These are phyloP conservation scores for Sebastes hubbsi DNA, from an alignment of 2,797 vertebrate species.

Conservation along the genomic window DNA sequence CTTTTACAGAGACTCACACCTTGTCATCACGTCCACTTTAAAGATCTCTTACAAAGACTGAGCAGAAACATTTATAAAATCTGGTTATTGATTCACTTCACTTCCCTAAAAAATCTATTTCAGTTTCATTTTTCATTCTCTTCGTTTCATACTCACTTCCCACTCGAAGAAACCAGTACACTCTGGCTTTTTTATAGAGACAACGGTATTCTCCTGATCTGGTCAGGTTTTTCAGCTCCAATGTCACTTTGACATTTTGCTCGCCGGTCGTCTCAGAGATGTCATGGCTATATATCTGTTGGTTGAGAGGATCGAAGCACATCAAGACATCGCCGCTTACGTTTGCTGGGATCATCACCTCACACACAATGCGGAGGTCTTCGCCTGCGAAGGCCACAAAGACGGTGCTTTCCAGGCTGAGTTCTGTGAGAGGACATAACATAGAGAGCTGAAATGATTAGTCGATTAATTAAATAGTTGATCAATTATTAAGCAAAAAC, in stretches of 20 bases:
- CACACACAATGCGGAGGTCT: not conserved
- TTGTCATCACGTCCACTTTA: not conserved
- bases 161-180: conserved; percentile 68
- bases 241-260: fast-evolving
- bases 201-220: conserved; percentile 76
- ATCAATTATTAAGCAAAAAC: not conserved
- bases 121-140: not conserved
- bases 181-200: not conserved
- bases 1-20: not conserved
- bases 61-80: not conserved
- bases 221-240: conserved; percentile 26
- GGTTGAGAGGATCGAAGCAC: not conserved
- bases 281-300: fast-evolving
- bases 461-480: fast-evolving
- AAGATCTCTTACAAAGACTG: not conserved
- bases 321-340: fast-evolving
- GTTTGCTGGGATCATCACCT: conserved; percentile 37
- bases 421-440: conserved; percentile 36
- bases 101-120: not conserved
- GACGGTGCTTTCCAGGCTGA: conserved; percentile 27
- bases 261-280: fast-evolving
- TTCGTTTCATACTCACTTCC: conserved; percentile 68
- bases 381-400: conserved; percentile 63
- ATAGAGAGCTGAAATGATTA: not conserved
- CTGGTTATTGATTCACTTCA: not conserved